Evolutionary conservation across 1,140 invertebrate genomes (phyloP), one percentile per base, ranked within the genome.

Genomic region (Ceratosolen fusciceps): DNA sequence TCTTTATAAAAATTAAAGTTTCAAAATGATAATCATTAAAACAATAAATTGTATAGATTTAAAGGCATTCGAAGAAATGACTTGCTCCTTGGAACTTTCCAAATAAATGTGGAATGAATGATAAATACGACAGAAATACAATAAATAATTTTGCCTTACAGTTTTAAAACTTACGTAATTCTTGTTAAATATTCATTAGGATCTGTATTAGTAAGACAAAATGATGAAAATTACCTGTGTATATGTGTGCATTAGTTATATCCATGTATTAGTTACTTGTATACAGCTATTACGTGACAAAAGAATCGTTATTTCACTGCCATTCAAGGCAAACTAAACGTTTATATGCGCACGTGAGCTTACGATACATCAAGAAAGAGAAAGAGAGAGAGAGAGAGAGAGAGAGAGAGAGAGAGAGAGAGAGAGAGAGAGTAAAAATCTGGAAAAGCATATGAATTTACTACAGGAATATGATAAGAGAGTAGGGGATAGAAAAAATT

Each of bases 121-220:
- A 52, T 21, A 9, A 52, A 43, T 12, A 43, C 12, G 26, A 7
- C 19, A 39, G 7, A 24, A 7, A 9, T 71, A 31, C 9, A 71
- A 31, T 58, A 12, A 73, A 58, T 31, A 56, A 73, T 39, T 24
- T 54, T 21, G 5, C 29, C 71, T 52, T 52, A 29, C 31, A 34
- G 21, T 49, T 31, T 71, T 52, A 71, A 43, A 43, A 47, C 43
- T 26, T 52, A 31, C 29, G 9, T 29, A 21, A 73, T 58, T 39
- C 52, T 56, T 52, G 37, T 73, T 56, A 62, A 62, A 34, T 62
- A 62, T 62, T 62, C 58, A 62, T 34, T 12, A 62, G 29, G 26
- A 34, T 62, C 29, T n/a, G n/a, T n/a, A n/a, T n/a, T n/a, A n/a
- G 14, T 16, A 34, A 21, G 10, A 29, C 1, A 34, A 2, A 73